Base-by-base conservation (phyloP, 1,140 invertebrate species). In the Drosophila suzukii region DNA sequence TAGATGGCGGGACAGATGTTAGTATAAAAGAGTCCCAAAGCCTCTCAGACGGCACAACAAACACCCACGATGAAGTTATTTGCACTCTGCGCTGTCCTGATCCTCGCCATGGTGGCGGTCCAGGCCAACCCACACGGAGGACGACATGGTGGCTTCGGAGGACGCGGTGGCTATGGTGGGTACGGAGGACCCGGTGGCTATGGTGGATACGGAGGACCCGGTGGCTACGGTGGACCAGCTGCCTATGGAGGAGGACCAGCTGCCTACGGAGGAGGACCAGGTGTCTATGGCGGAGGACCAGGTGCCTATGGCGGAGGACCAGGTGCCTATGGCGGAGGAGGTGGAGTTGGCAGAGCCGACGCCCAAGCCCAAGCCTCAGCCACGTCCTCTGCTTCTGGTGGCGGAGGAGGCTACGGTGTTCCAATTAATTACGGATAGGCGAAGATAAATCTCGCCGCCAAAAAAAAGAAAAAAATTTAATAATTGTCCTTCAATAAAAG, bases 21-120 rank as follows among this genome's bases (percentile, higher is more conserved):
- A 34, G 32, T 79, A 79, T 79, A 79, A 73, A 79, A 78, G 76
- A 13, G 34, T 7, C 36, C 46, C n/a, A 11, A 10, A 13, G 5
- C 44, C 15, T n/a, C 13, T 17, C 51, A 73, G 46, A 66, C 17
- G 43, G 41, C 43, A 71, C 46, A 68, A 59, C 36, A 68, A 47
- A 34, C 46, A 47, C 10, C 32, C 41, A 59, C 15, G 3, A 73
- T 73, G 70, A 73, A 73, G 67, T 34, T 60, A 20, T 34, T 60
- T 13, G 55, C 47, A 38, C 32, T 53, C 13, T 53, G 46, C 54
- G 39, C 34, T 34, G n/a, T 73, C 17, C n/a, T 72, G 32, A 4
- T 73, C 15, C 38, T 73, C 12, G 67, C 39, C 12, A 32, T 72
- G 15, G 47, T 59, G 17, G 39, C 38, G 4, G 46, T 46, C n/a